A percentile compares a stretch with the other conserved stretches of the same genome.
These are phyloP conservation scores for Chaetophractus vellerosus DNA, from an alignment of 2,797 vertebrate genomes.

Conservation along the genomic window DNA sequence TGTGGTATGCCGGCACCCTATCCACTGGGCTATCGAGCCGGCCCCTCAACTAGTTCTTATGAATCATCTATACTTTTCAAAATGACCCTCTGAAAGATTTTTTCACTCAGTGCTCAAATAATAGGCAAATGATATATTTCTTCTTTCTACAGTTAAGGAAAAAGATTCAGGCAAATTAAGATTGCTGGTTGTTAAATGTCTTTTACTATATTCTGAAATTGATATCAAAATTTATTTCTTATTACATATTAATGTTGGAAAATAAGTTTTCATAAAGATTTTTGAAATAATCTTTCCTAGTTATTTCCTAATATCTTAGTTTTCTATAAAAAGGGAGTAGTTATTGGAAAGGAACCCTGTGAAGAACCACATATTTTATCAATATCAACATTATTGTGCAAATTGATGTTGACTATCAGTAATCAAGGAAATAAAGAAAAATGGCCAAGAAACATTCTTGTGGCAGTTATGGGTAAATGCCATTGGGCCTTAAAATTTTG, in stretches of 20 bases:
- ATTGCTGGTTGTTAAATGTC: not conserved
- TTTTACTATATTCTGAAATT: not conserved
- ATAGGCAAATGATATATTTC: not conserved
- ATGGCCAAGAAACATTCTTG: not conserved
- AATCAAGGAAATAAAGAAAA: not conserved
- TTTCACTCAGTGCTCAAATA: not conserved
- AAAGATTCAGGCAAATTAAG: not conserved
- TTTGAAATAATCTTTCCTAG: not conserved
- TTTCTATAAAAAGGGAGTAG: not conserved
- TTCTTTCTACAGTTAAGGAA: not conserved
- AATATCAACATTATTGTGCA: constrained; percentile 7
- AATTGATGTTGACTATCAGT: constrained; percentile 2
- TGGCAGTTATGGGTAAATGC: not conserved
- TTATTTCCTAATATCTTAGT: not conserved
- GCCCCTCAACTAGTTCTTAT: not conserved
- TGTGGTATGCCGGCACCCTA: too few species aligned
- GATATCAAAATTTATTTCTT: constrained; percentile 21
- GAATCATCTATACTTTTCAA: not conserved
- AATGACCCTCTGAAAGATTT: not conserved
- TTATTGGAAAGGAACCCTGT: not conserved
- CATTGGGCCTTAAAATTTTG: not conserved
- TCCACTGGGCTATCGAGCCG: too few species aligned
- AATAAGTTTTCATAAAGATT: not conserved
- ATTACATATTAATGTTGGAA: not conserved
- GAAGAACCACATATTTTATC: not conserved